Percentiles rank a stretch among this genome's conserved stretches.
Evolutionary conservation across 2,113 vertebrate genomes (phyloP).

Genomic region (Edolisoma coerulescens): DNA sequence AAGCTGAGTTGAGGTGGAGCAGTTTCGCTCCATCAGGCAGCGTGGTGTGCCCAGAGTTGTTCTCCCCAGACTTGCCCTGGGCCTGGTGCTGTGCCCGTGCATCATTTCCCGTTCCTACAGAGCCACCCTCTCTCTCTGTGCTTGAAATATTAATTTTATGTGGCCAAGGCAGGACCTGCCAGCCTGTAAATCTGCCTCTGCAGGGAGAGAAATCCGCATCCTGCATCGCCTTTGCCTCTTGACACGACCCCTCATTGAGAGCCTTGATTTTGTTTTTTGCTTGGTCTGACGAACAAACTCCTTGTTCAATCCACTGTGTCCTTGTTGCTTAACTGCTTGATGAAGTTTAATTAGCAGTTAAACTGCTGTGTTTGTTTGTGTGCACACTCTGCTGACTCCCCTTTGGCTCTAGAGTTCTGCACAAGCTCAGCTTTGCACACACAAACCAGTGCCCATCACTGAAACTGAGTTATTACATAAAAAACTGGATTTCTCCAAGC

Average conservation of each 20-base stretch:
- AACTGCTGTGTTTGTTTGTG: not conserved
- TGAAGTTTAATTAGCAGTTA: not conserved
- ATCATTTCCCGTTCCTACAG: fast-evolving
- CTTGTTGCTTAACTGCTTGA: not conserved
- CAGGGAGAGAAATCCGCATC: not conserved
- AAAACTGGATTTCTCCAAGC: not conserved
- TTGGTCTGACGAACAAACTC: not conserved
- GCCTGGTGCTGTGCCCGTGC: no score
- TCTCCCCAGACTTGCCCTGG: not conserved
- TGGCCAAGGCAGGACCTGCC: not conserved
- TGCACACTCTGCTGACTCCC: fast-evolving
- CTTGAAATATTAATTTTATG: not conserved
- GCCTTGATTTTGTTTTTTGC: not conserved
- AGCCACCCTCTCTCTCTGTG: not conserved
- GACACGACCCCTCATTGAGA: fast-evolving
- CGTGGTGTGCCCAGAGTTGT: fast-evolving
- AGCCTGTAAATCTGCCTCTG: not conserved
- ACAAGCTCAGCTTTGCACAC: not conserved
- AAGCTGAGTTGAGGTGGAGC: not conserved
- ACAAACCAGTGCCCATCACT: fast-evolving
- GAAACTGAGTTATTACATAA: not conserved
- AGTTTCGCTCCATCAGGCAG: not conserved
- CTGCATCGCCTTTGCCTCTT: fast-evolving
- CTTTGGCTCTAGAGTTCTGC: not conserved
- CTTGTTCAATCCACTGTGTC: not conserved